These are phyloP conservation scores for Abrostola tripartita DNA, from an alignment of 2,888 invertebrate species.

Conservation along the genomic window DNA sequence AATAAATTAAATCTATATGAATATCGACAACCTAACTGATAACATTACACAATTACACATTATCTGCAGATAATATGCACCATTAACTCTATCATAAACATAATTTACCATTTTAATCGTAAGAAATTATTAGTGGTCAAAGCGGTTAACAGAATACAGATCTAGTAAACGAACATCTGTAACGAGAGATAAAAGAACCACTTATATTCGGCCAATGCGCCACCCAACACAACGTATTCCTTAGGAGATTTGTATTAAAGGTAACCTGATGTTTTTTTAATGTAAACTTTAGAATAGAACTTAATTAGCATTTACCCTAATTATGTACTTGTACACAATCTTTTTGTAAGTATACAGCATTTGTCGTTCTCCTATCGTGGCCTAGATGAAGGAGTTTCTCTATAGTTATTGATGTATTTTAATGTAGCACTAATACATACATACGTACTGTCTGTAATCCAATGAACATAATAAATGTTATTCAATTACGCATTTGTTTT, in stretches of 20 bases:
- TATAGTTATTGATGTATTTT: slow-evolving; percentile 32
- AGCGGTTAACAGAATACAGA: too few species aligned
- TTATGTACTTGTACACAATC: slow-evolving; percentile 16
- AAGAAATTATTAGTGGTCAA: too few species aligned
- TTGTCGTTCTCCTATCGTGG: slow-evolving; percentile 4
- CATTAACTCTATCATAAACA: not conserved
- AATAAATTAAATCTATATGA: not conserved
- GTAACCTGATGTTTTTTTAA: slow-evolving; percentile 4
- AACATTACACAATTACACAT: not conserved
- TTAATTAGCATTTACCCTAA: slow-evolving; percentile 18
- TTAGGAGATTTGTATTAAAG: slow-evolving; percentile 16
- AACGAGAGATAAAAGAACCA: not conserved
- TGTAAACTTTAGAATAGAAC: slow-evolving; percentile 5
- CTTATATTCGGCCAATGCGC: not conserved
- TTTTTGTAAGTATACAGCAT: slow-evolving; percentile 24
- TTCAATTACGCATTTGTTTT: slow-evolving; percentile 29
- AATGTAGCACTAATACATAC: slow-evolving; percentile 42
- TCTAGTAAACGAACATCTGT: not conserved
- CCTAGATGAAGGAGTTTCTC: slow-evolving; percentile 5
- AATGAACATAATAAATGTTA: slow-evolving; percentile 41
- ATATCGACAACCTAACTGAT: not conserved
- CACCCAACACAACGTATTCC: not conserved
- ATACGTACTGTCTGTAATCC: slow-evolving; percentile 38
- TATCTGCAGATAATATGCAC: slow-evolving; percentile 11
- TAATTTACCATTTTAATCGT: not conserved